Conservation (phyloP, 2,113 vertebrate species). For the Turdus rufiventris region DNA sequence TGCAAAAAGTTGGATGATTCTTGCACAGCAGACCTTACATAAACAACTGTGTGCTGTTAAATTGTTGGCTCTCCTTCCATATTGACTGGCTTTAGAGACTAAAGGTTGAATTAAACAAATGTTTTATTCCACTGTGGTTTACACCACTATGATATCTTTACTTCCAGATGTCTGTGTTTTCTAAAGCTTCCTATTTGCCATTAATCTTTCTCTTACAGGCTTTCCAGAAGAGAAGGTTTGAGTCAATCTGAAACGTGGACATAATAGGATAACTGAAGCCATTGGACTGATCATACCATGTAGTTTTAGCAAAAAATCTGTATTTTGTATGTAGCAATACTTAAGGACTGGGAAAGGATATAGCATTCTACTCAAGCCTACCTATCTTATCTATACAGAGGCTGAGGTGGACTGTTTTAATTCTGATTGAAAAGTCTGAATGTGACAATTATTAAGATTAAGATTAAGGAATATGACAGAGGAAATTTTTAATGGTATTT, state of each 20-base stretch:
- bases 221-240: slow-evolving; percentile 9
- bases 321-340: background rate
- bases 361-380: background rate
- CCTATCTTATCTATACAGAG: background rate
- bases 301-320: background rate
- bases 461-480: background rate
- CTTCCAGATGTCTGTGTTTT: slow-evolving; percentile 57
- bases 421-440: background rate
- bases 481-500: background rate
- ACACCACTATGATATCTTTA: slow-evolving; percentile 37
- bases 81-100: background rate
- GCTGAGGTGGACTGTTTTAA: background rate
- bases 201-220: slow-evolving; percentile 35
- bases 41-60: slow-evolving; percentile 23
- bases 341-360: background rate
- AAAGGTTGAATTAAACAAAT: slow-evolving; percentile 49
- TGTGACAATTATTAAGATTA: background rate
- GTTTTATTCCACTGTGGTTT: slow-evolving; percentile 47
- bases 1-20: background rate
- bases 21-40: background rate
- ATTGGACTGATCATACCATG: background rate
- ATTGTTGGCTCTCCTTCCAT: slow-evolving; percentile 6
- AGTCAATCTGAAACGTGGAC: slow-evolving; percentile 15
- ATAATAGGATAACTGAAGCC: background rate
- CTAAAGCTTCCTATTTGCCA: slow-evolving; percentile 37